Evolutionary conservation across 1,140 invertebrate genomes (phyloP), one percentile per base, ranked within the genome.

Genomic region (Rhyacophila brunnea): DNA sequence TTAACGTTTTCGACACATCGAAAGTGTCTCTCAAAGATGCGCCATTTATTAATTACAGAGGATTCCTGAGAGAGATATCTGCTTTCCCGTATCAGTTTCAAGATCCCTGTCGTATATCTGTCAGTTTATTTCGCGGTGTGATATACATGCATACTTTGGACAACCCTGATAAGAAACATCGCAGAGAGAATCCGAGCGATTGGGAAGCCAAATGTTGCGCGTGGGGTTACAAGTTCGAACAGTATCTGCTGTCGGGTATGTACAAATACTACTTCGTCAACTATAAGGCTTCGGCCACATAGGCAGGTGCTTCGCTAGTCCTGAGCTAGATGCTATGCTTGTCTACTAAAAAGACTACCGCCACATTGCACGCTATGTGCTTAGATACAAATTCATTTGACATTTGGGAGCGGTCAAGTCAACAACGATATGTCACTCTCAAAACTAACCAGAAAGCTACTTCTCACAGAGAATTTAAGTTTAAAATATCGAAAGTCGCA

Each of bases 171-270:
- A 81, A 82, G 65, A 77, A 74, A 56, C 14, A 67, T 34, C 51
- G 74, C 17, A 73, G 74, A 49, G 55, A 62, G 23, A 74, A 77
- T 50, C 71, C 71, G 68, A 78, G 81, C 20, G 68, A 75, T 6
- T 69, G 67, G 36, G 73, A 84, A 9, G 74, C 81, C 66, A 68
- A 74, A 62, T 86, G 85, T 75, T 74, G 70, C 34, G 85, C 84
- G 11, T 91, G 88, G 88, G 91, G 90, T 13, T 87, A 81, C 67
- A 92, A 92, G 71, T 94, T 94, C 82, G 91, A 94, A 68, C 87
- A 91, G 60, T 93, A 83, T 69, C 67, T 92, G 52, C 71, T 86
- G 23, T 74, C 84, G 67, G 78, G 83, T 87, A 70, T 64, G 54
- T 53, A n/a, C n/a, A n/a, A n/a, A n/a, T n/a, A n/a, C n/a, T n/a